phyloP scores from a whole-genome alignment of 2,888 invertebrate genomes.

The Drosophila heteroneura region DNA sequence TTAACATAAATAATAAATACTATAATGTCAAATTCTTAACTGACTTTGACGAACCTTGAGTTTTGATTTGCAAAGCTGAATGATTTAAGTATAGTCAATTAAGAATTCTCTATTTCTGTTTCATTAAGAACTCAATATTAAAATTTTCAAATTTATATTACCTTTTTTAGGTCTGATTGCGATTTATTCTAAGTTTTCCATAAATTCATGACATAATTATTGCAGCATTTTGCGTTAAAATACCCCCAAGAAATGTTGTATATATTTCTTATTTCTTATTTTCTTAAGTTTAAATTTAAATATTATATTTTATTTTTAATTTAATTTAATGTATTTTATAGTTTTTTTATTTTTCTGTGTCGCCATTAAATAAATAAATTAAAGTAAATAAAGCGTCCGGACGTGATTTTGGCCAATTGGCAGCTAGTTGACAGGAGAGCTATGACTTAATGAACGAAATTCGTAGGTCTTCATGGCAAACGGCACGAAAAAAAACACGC shows the following conservation, averaged over 20 bases:
- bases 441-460: conserved; percentile 38
- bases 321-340: background rate
- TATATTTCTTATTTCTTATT: background rate
- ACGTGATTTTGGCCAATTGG: conserved; percentile 44
- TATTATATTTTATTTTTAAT: background rate
- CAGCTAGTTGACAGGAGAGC: conserved; percentile 18
- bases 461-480: conserved; percentile 20
- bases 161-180: background rate
- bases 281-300: background rate
- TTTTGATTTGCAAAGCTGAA: background rate
- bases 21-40: background rate
- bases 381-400: conserved; percentile 29
- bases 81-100: background rate
- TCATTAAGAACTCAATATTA: no score
- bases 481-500: conserved; percentile 15
- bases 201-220: background rate
- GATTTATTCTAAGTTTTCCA: background rate
- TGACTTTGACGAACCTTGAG: background rate
- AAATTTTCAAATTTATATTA: no score
- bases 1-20: background rate
- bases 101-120: background rate
- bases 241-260: background rate
- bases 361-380: background rate
- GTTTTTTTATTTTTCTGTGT: background rate
- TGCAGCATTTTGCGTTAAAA: background rate